Conservation (phyloP, 2,113 vertebrate species). For the Gobio gobio region DNA sequence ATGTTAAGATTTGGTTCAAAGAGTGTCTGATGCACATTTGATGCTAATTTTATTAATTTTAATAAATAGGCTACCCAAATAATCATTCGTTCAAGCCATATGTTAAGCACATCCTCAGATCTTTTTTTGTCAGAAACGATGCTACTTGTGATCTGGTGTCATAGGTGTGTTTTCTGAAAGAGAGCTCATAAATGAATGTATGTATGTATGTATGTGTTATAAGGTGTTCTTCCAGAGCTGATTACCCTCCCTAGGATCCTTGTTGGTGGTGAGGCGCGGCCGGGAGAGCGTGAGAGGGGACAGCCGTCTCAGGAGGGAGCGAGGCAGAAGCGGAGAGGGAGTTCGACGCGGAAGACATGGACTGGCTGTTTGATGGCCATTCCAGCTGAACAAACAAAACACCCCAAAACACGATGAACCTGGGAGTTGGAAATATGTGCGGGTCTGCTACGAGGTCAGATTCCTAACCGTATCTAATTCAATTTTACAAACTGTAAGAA, state of each 20-base stretch:
- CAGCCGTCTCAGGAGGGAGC: constrained; percentile 47
- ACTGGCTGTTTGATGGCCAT: constrained; percentile 75
- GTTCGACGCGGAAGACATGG: constrained; percentile 70
- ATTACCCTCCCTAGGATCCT: constrained; percentile 62
- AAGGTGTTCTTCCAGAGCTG: constrained; percentile 41
- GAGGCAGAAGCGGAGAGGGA: constrained; percentile 49
- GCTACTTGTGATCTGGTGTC: too few species aligned
- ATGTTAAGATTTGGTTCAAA: background rate
- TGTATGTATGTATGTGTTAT: constrained; percentile 37
- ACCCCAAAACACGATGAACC: constrained; percentile 76
- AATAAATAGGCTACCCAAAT: background rate
- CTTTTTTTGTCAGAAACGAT: background rate
- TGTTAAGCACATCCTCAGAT: background rate
- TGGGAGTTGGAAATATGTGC: constrained; percentile 77
- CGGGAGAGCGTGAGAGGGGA: constrained; percentile 49
- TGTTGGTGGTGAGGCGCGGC: constrained; percentile 64
- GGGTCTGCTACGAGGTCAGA: constrained; percentile 77
- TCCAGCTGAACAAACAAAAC: constrained; percentile 85
- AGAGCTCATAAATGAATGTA: constrained; percentile 7
- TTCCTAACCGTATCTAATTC: constrained; percentile 82
- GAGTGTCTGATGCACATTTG: background rate
- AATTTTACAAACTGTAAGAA: constrained; percentile 83
- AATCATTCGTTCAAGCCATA: background rate
- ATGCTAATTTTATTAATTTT: background rate
- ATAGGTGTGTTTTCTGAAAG: background rate